Conservation (phyloP, 2,797 vertebrate species). For the Tapirus indicus region DNA sequence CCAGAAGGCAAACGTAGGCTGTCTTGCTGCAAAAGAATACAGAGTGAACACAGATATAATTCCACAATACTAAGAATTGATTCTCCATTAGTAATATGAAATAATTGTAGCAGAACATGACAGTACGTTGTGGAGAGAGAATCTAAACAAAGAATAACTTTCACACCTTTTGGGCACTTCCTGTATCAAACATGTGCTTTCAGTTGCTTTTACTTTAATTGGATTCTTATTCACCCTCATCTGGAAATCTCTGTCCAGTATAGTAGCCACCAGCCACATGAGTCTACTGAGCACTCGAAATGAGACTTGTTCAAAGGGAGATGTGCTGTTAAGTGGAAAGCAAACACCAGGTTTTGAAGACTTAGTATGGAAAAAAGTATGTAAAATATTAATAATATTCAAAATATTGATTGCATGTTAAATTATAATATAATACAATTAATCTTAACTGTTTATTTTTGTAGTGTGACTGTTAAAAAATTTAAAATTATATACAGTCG, state of each 20-base stretch:
- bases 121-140: not conserved
- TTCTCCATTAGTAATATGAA: not conserved
- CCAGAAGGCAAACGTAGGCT: not conserved
- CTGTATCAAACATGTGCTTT: not conserved
- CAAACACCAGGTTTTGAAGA: not conserved
- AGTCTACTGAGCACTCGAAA: not conserved
- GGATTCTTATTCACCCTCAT: not conserved
- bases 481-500: not conserved
- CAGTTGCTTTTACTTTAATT: not conserved
- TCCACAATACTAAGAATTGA: not conserved
- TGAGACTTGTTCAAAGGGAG: not conserved
- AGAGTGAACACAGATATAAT: not conserved
- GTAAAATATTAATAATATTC: not conserved
- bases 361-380: not conserved
- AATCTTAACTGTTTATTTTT: not conserved
- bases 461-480: not conserved
- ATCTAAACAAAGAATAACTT: not conserved
- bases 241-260: not conserved
- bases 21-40: not conserved
- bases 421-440: not conserved
- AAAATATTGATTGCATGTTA: not conserved
- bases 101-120: not conserved
- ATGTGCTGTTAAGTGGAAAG: not conserved
- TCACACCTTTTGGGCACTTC: not conserved
- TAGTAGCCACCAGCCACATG: not conserved